Percentiles rank a stretch among this genome's conserved stretches.
These are phyloP conservation scores for Penaeus chinensis DNA, from an alignment of 1,140 invertebrate species.

Conservation along the genomic window DNA sequence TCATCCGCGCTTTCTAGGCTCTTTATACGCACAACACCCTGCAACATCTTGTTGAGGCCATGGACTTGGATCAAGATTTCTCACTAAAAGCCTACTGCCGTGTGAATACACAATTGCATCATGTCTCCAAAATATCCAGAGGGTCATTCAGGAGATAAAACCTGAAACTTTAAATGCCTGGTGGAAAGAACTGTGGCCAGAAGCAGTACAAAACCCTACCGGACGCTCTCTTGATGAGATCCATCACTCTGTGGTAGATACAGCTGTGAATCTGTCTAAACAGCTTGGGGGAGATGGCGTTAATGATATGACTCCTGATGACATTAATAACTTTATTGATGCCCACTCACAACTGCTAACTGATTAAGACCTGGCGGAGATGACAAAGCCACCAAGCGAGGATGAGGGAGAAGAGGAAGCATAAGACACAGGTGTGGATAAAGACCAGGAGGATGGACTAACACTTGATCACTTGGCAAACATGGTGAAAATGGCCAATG, in stretches of 20 bases:
- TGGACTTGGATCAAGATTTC: background rate
- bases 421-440: background rate
- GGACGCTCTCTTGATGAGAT: slow-evolving; percentile 26
- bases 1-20: background rate
- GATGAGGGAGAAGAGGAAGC: slow-evolving; percentile 33
- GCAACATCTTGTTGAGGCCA: background rate
- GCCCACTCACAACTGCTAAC: slow-evolving; percentile 44
- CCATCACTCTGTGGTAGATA: slow-evolving; percentile 20
- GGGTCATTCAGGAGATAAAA: slow-evolving; percentile 36
- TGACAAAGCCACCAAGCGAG: slow-evolving; percentile 52
- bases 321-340: slow-evolving; percentile 46
- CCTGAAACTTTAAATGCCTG: slow-evolving; percentile 32
- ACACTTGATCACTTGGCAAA: background rate
- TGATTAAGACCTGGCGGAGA: slow-evolving; percentile 66
- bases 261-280: slow-evolving; percentile 66
- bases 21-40: background rate
- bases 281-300: slow-evolving; percentile 56
- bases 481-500: background rate
- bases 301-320: slow-evolving; percentile 63
- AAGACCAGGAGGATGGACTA: background rate
- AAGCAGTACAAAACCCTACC: slow-evolving; percentile 9
- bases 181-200: slow-evolving; percentile 27
- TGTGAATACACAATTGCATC: background rate
- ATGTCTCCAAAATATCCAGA: slow-evolving; percentile 5
- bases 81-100: background rate